Conservation (phyloP, 1,140 invertebrate genomes). For the Aphidius ervi region DNA sequence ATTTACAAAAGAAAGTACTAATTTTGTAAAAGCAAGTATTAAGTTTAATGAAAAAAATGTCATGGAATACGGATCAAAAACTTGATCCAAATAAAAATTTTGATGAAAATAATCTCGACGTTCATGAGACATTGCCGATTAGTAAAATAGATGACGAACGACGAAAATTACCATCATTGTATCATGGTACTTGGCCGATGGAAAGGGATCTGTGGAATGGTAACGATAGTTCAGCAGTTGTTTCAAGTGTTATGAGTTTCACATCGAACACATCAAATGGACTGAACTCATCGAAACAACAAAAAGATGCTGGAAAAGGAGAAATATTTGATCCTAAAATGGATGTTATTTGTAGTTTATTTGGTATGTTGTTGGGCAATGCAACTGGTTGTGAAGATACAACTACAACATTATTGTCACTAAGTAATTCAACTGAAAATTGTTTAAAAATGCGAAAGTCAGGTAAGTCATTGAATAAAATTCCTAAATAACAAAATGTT, state of each 20-base stretch:
- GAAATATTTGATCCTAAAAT: conserved; percentile 16
- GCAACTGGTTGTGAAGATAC: conserved; percentile 75
- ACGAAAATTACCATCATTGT: neutral
- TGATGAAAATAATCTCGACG: too few species aligned
- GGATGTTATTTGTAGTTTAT: conserved; percentile 15
- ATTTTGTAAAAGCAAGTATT: too few species aligned
- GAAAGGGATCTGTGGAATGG: neutral
- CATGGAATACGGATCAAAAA: too few species aligned
- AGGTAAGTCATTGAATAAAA: conserved; percentile 29
- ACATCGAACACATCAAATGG: conserved; percentile 11
- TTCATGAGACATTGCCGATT: too few species aligned
- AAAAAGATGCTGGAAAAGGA: neutral
- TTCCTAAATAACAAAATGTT: too few species aligned
- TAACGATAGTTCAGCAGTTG: neutral
- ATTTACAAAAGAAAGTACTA: too few species aligned
- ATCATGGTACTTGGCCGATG: conserved; percentile 14
- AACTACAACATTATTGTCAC: conserved; percentile 79
- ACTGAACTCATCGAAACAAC: conserved; percentile 4
- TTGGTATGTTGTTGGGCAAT: conserved; percentile 20
- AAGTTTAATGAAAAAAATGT: too few species aligned
- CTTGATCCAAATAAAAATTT: too few species aligned
- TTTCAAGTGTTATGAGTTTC: conserved; percentile 19
- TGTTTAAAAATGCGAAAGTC: conserved; percentile 89
- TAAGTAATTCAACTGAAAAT: conserved; percentile 86
- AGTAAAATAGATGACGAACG: too few species aligned